Evolutionary conservation across 2,113 vertebrate genomes (phyloP).

Genomic region (Cyanoramphus novaezelandiae): DNA sequence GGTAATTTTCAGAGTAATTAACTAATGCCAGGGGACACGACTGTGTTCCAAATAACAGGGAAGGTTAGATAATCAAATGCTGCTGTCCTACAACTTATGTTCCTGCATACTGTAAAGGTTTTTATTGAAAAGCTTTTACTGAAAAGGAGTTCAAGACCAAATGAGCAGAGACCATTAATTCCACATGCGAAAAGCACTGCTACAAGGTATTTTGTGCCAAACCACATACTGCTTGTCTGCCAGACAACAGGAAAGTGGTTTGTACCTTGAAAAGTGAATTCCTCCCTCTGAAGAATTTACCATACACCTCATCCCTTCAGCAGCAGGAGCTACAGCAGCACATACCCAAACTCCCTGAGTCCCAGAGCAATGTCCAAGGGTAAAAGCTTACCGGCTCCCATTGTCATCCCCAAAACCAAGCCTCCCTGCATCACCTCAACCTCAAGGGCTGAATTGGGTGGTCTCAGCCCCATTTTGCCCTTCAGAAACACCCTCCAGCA

Average conservation of each 20-base stretch:
- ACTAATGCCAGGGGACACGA: constrained; percentile 50
- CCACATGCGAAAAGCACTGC: background rate
- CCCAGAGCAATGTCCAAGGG: background rate
- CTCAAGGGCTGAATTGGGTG: background rate
- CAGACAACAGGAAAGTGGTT: background rate
- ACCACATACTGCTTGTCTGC: background rate
- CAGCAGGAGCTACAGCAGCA: background rate
- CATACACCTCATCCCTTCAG: background rate
- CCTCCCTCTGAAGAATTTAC: background rate
- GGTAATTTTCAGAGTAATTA: constrained; percentile 72
- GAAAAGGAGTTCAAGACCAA: constrained; percentile 51
- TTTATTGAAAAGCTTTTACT: constrained; percentile 67
- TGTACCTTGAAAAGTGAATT: background rate
- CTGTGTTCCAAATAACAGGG: constrained; percentile 53
- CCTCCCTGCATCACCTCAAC: background rate
- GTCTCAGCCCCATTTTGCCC: background rate
- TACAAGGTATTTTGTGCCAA: constrained; percentile 18
- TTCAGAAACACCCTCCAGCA: background rate
- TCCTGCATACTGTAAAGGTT: constrained; percentile 43
- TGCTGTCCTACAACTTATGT: constrained; percentile 57
- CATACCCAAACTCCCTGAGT: background rate
- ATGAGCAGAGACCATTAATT: constrained; percentile 23
- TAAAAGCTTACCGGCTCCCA: background rate
- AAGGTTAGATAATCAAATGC: constrained; percentile 58
- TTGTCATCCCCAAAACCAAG: background rate